Base-by-base conservation (phyloP, 1,140 invertebrate genomes). In the Lineus longissimus region DNA sequence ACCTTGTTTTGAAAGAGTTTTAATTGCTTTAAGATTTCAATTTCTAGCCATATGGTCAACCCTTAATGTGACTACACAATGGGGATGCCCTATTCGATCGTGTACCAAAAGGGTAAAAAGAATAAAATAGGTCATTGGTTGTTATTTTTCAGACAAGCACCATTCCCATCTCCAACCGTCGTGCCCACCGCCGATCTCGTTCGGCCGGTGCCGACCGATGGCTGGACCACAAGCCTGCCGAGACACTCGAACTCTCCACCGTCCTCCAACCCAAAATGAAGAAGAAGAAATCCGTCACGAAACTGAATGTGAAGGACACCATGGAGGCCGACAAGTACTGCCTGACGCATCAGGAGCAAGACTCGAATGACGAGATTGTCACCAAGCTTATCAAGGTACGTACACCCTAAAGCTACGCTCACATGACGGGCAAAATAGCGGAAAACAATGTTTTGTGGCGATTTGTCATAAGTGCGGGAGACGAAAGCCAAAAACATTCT, bases 361-460 rank as follows among this genome's bases (percentile, higher is more conserved):
- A 97, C 77, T 89, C 90, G 0, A 89, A 91, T 72, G 96, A 95
- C 0, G 92, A 95, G 77, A 80, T 98, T 1, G 92, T 95, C 81
- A 98, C 95, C 0, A 91, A 91, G 72, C 74, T 97, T 41, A 93
- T 92, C 72, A 99, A 98, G 86, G 89, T 90, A 76, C 22, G 61
- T 23, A n/a, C 1, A 56, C 23, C 2, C 55, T 36, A 17, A 1
- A 17, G 57, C 22, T 43, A 57, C 57, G 33, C 11, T 23, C 17
- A 59, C 19, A 25, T n/a, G n/a, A n/a, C n/a, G n/a, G n/a, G n/a
- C n/a, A n/a, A n/a, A n/a, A n/a, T n/a, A n/a, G n/a, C n/a, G n/a
- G n/a, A n/a, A n/a, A n/a, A n/a, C n/a, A n/a, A n/a, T n/a, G n/a
- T n/a, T n/a, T n/a, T n/a, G n/a, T n/a, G n/a, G n/a, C n/a, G n/a